Evolutionary conservation across 2,888 invertebrate species (phyloP).

Genomic region (Artemia sinica): DNA sequence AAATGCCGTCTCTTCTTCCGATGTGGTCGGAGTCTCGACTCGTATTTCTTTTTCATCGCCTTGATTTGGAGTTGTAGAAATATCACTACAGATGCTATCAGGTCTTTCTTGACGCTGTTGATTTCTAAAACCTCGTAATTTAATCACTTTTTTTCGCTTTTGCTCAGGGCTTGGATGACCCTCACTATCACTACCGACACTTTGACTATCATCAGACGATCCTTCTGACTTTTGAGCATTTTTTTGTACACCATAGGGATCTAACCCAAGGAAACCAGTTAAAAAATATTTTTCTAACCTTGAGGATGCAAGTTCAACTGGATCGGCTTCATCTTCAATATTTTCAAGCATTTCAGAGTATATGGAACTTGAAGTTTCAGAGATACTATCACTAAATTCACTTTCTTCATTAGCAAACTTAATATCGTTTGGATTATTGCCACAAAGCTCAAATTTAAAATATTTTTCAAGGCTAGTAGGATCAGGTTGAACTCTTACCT

Average conservation of each 20-base stretch:
- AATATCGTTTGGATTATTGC: constrained; percentile 24
- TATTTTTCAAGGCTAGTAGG: constrained; percentile 76
- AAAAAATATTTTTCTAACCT: constrained; percentile 75
- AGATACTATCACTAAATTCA: constrained; percentile 31
- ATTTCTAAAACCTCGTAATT: constrained; percentile 58
- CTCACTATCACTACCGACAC: constrained; percentile 77
- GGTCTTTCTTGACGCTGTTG: constrained; percentile 26
- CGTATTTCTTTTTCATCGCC: constrained; percentile 39
- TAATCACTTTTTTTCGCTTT: constrained; percentile 51
- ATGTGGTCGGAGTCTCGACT: constrained; percentile 26
- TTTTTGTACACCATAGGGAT: constrained; percentile 32
- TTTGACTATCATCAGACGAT: constrained; percentile 47
- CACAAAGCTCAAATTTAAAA: constrained; percentile 64
- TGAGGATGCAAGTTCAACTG: constrained; percentile 59
- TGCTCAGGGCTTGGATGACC: constrained; percentile 74
- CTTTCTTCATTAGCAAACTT: constrained; percentile 30
- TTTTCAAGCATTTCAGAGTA: constrained; percentile 49
- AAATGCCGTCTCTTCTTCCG: constrained; percentile 28
- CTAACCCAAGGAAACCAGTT: constrained; percentile 26
- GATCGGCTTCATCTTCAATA: constrained; percentile 39
- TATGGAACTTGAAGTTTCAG: constrained; percentile 57
- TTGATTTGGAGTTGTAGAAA: constrained; percentile 21
- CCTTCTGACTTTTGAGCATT: constrained; percentile 39
- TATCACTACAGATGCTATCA: constrained; percentile 20
- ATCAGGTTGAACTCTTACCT: constrained; percentile 27